These are phyloP conservation scores for Amphipoea lucens DNA, from an alignment of 2,888 invertebrate genomes.

Conservation along the genomic window DNA sequence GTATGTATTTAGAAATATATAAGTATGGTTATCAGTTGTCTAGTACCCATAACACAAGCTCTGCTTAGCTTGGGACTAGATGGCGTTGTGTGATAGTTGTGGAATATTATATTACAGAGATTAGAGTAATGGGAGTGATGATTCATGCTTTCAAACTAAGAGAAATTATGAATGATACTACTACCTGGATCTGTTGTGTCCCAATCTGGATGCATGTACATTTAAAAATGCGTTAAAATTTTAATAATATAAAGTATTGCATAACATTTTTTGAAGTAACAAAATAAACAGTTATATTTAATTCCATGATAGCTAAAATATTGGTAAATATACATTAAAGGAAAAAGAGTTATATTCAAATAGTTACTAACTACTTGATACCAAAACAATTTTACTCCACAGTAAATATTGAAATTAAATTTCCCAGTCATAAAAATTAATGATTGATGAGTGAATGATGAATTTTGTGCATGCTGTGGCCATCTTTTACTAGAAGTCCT, in stretches of 20 bases:
- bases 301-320: background rate
- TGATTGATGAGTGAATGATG: constrained; percentile 16
- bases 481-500: background rate
- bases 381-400: background rate
- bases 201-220: constrained; percentile 85
- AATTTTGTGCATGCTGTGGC: constrained; percentile 1
- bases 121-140: background rate
- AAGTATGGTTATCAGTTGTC: too few relatives aligned
- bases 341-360: background rate
- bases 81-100: too few relatives aligned
- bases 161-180: constrained; percentile 71
- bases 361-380: background rate
- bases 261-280: background rate
- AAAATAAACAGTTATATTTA: background rate
- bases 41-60: too few relatives aligned
- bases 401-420: background rate
- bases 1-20: too few relatives aligned
- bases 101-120: background rate
- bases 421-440: background rate
- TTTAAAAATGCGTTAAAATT: constrained; percentile 50
- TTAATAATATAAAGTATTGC: background rate
- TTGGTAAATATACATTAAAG: background rate
- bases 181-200: constrained; percentile 88
- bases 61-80: too few relatives aligned
- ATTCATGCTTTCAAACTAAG: constrained; percentile 16